Percentiles rank a stretch among this genome's conserved stretches.
These are phyloP conservation scores for Cryptocephalus primarius DNA, from an alignment of 2,888 invertebrate species.

Conservation along the genomic window DNA sequence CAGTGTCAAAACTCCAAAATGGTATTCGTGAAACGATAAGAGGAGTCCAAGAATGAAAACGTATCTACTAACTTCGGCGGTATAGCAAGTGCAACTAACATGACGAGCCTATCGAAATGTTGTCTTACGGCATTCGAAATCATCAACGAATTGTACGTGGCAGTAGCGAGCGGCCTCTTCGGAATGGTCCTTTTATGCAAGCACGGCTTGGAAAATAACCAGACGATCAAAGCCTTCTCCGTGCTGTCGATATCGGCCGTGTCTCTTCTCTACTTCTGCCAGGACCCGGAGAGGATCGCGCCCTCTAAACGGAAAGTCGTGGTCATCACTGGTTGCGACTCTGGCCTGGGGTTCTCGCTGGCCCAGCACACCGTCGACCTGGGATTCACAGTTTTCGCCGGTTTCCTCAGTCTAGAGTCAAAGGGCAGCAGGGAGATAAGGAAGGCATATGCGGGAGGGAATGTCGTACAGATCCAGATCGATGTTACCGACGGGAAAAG, in stretches of 20 bases:
- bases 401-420: conserved; percentile 51
- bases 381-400: conserved; percentile 68
- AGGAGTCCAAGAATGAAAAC: no score
- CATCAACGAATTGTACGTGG: conserved; percentile 31
- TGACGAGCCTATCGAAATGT: conserved; percentile 17
- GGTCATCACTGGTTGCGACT: conserved; percentile 77
- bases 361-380: conserved; percentile 50
- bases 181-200: conserved; percentile 28
- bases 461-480: conserved; percentile 39
- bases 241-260: conserved; percentile 24
- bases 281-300: conserved; percentile 13
- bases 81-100: conserved; percentile 1
- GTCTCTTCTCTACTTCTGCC: conserved; percentile 24
- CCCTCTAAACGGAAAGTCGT: conserved; percentile 38
- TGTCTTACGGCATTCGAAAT: conserved; percentile 26
- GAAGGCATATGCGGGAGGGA: conserved; percentile 25
- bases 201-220: conserved; percentile 26
- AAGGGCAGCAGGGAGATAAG: conserved; percentile 48
- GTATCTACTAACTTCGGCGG: no score
- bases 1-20: no score
- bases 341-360: conserved; percentile 68
- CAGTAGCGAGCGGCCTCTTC: conserved; percentile 28
- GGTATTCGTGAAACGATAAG: no score
- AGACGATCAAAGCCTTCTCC: conserved; percentile 23
- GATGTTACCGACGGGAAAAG: conserved; percentile 19